phyloP scores from a whole-genome alignment of 2,888 invertebrate species.

The Latrodectus hesperus region DNA sequence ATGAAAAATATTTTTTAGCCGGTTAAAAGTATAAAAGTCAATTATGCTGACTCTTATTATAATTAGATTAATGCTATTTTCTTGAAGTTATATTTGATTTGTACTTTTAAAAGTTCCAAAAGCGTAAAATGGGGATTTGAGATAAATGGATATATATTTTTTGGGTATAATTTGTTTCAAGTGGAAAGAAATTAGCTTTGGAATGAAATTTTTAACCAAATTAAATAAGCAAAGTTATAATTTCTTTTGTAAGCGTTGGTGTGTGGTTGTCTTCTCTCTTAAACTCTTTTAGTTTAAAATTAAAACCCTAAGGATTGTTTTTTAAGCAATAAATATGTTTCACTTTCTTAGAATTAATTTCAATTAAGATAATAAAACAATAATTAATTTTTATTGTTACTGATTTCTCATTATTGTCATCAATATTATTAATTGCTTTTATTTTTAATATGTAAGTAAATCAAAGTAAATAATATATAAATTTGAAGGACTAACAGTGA shows the following conservation, averaged over 20 bases:
- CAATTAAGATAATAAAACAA: too few species aligned
- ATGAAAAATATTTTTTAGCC: neutral
- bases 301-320: neutral
- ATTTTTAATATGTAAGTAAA: too few species aligned
- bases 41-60: slow-evolving; percentile 24
- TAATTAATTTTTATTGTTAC: too few species aligned
- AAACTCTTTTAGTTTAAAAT: neutral
- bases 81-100: slow-evolving; percentile 32
- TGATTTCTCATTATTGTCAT: too few species aligned
- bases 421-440: too few species aligned
- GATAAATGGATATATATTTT: neutral
- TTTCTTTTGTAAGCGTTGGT: neutral
- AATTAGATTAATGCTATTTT: slow-evolving; percentile 60
- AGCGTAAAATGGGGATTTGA: neutral
- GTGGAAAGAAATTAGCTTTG: neutral
- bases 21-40: slow-evolving; percentile 33
- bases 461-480: too few species aligned
- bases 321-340: neutral
- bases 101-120: neutral
- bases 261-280: neutral
- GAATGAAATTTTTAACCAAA: slow-evolving; percentile 2
- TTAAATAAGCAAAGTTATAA: neutral
- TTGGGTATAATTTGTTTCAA: neutral
- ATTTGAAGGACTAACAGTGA: too few species aligned
- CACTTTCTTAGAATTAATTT: too few species aligned